A percentile compares a stretch with the other conserved stretches of the same genome.
Conservation (phyloP, 2,888 invertebrate genomes). For the Eilema depressum region DNA sequence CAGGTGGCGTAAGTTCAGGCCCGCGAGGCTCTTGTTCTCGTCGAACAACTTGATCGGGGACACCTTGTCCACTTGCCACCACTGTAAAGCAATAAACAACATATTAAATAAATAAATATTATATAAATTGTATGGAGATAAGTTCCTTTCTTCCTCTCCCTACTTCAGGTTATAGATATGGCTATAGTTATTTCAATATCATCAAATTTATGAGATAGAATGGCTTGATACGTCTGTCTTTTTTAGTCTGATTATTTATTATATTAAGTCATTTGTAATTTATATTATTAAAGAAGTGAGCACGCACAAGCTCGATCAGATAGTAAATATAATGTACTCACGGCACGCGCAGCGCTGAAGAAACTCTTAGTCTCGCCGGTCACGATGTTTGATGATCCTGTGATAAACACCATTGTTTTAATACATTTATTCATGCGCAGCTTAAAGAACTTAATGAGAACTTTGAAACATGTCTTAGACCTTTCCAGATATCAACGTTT, state of each 20-base stretch:
- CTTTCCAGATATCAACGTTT: not conserved
- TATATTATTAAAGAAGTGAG: conserved; percentile 19
- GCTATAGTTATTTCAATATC: no score
- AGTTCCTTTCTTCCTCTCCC: not conserved
- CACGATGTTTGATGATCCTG: conserved; percentile 94
- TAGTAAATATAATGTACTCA: conserved; percentile 83
- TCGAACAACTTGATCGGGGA: conserved; percentile 95
- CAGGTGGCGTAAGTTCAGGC: conserved; percentile 94
- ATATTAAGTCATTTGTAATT: conserved; percentile 10
- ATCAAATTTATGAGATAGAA: no score
- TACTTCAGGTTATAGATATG: not conserved
- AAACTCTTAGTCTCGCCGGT: conserved; percentile 97
- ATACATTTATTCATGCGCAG: conserved; percentile 29
- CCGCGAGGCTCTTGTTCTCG: conserved; percentile 94
- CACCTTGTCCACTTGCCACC: conserved; percentile 98
- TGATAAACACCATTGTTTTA: conserved; percentile 73
- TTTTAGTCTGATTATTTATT: conserved; percentile 6
- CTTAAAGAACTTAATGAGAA: conserved; percentile 27
- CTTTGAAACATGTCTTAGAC: not conserved
- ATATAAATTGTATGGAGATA: not conserved
- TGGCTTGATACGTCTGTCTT: not conserved
- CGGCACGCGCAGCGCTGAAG: conserved; percentile 96
- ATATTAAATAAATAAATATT: not conserved
- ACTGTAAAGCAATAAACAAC: conserved; percentile 84
- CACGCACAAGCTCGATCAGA: conserved; percentile 38